Evolutionary conservation across 2,888 invertebrate genomes (phyloP), one percentile per base, ranked within the genome.

Genomic region (Polia nebulosa): DNA sequence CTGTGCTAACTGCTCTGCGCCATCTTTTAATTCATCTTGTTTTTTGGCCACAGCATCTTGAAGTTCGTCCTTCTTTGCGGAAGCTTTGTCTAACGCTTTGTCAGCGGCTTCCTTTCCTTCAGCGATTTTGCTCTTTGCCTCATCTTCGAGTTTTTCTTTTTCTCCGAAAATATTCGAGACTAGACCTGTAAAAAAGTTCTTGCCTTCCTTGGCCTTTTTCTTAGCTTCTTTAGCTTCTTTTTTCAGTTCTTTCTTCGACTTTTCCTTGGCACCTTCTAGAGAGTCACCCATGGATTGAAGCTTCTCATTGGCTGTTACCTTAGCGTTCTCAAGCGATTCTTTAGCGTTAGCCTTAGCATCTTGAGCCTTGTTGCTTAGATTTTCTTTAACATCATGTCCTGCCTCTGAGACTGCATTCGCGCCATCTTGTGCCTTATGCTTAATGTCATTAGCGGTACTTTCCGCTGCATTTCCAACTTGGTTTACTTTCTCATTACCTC

Each of bases 141-240:
- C 94, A 67, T 91, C 91, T 84, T 95, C 95, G 8, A 94, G 80
- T 84, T 95, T 95, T 25, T 95, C 95, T 81, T 95, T 96, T 63
- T 94, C 94, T 9, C 95, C 94, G 62, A 94, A 94, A 41, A 96
- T 93, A 64, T 94, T 95, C 7, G 93, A 92, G 2, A 95, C 94
- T 45, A 96, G 82, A 22, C 95, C 95, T 13, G 94, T 91, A 45
- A 95, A 92, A 80, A 95, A 95, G 78, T 89, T 92, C 72, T 95
- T 95, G 4, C 95, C 92, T 86, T 95, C 94, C 80, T 95, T 95
- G 20, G 92, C 90, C 69, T 95, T 95, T 83, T 95, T 94, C 76
- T 95, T 94, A 1, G 89, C 91, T 85, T 93, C 92, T 45, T 91
- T 92, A 3, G 89, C 89, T 72, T 92, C 89, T 49, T 91, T 90